These are phyloP conservation scores for Oreohelix idahoensis DNA, from an alignment of 1,140 invertebrate species.

Conservation along the genomic window DNA sequence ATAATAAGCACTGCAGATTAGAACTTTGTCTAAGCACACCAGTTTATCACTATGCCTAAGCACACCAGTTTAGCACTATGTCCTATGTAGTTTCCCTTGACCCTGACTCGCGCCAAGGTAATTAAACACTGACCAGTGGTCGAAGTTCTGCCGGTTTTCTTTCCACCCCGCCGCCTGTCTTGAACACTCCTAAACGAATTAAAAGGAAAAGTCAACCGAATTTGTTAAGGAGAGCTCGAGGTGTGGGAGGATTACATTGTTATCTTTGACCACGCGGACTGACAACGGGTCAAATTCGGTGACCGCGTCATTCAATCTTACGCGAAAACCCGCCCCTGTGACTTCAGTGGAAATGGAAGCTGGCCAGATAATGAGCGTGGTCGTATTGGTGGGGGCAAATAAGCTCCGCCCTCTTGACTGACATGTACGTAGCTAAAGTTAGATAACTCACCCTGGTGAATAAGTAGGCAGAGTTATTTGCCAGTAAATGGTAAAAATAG, in stretches of 20 bases:
- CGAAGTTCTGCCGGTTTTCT: not conserved
- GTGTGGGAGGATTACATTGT: not conserved
- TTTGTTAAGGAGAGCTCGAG: not conserved
- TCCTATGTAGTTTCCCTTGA: not conserved
- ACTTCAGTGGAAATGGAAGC: too few species aligned
- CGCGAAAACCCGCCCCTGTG: not conserved
- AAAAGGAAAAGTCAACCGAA: not conserved
- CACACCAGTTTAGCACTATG: not conserved
- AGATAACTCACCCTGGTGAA: too few species aligned
- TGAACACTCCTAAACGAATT: not conserved
- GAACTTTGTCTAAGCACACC: too few species aligned
- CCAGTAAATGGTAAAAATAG: too few species aligned
- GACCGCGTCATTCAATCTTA: constrained; percentile 30
- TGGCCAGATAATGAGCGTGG: too few species aligned
- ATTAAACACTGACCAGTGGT: constrained; percentile 24
- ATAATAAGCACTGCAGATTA: not conserved
- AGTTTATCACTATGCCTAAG: too few species aligned
- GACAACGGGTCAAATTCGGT: constrained; percentile 24
- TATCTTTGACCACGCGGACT: constrained; percentile 1
- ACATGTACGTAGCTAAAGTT: too few species aligned
- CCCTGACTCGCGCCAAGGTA: not conserved
- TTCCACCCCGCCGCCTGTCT: not conserved
- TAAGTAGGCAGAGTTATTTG: too few species aligned
- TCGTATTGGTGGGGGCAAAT: not conserved
- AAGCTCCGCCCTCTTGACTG: too few species aligned